Evolutionary conservation across 2,888 invertebrate genomes (phyloP).

Genomic region (Nymphalis urticae): DNA sequence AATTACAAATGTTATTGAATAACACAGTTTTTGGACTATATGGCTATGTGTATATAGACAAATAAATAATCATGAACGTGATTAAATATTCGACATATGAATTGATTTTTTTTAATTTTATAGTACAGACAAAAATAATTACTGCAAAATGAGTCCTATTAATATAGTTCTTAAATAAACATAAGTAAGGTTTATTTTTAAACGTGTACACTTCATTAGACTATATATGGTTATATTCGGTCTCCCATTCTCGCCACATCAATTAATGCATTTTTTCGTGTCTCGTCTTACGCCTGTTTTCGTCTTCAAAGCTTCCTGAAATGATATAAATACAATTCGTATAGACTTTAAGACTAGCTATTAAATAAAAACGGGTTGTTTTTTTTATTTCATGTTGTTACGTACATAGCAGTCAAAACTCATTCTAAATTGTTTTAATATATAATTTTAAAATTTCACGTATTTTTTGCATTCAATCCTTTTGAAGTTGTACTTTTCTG

Average conservation of each 20-base stretch:
- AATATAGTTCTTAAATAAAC: not conserved
- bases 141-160: not conserved
- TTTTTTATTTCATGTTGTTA: too few species aligned
- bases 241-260: slow-evolving; percentile 53
- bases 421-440: not conserved
- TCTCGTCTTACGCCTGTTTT: slow-evolving; percentile 43
- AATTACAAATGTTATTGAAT: too few species aligned
- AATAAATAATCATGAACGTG: too few species aligned
- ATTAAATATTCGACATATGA: too few species aligned
- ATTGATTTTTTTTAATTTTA: too few species aligned
- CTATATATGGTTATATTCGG: slow-evolving; percentile 25
- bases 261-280: slow-evolving; percentile 71
- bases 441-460: too few species aligned
- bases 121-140: not conserved
- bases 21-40: too few species aligned
- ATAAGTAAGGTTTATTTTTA: not conserved
- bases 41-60: too few species aligned
- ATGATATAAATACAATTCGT: slow-evolving; percentile 14
- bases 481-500: too few species aligned
- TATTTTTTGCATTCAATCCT: too few species aligned
- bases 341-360: not conserved
- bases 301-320: slow-evolving; percentile 40
- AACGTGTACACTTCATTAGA: not conserved
- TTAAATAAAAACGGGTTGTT: not conserved
- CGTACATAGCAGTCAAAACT: not conserved